A percentile compares a stretch with the other conserved stretches of the same genome.
These are phyloP conservation scores for Ophion ventricosus DNA, from an alignment of 2,888 invertebrate species.

Conservation along the genomic window DNA sequence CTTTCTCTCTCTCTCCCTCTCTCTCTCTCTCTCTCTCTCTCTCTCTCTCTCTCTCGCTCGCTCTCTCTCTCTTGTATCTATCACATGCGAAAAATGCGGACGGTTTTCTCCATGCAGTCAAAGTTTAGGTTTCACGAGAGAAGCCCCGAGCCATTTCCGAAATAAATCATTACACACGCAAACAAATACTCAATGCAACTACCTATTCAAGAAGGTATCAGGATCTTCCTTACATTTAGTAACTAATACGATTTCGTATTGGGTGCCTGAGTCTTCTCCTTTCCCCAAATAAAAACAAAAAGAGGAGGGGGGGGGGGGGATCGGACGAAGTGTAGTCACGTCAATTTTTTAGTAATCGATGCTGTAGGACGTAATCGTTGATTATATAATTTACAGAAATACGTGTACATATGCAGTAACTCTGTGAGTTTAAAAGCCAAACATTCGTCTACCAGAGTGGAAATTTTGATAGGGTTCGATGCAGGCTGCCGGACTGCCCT, in stretches of 20 bases:
- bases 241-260: slow-evolving; percentile 5
- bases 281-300: no score
- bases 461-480: no score
- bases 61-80: neutral
- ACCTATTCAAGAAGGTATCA: slow-evolving; percentile 9
- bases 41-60: neutral
- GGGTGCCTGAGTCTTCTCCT: neutral
- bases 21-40: neutral
- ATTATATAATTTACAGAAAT: no score
- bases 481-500: no score
- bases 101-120: slow-evolving; percentile 5
- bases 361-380: neutral
- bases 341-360: slow-evolving; percentile 33
- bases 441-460: no score
- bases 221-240: neutral
- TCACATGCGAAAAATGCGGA: slow-evolving; percentile 5
- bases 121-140: slow-evolving; percentile 5
- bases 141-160: slow-evolving; percentile 24
- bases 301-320: neutral
- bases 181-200: slow-evolving; percentile 11
- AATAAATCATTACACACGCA: slow-evolving; percentile 26
- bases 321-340: neutral
- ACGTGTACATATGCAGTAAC: no score
- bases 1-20: neutral
- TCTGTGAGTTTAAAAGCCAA: no score